These are phyloP conservation scores for Oedothorax gibbosus DNA, from an alignment of 1,140 invertebrate species.

Conservation along the genomic window DNA sequence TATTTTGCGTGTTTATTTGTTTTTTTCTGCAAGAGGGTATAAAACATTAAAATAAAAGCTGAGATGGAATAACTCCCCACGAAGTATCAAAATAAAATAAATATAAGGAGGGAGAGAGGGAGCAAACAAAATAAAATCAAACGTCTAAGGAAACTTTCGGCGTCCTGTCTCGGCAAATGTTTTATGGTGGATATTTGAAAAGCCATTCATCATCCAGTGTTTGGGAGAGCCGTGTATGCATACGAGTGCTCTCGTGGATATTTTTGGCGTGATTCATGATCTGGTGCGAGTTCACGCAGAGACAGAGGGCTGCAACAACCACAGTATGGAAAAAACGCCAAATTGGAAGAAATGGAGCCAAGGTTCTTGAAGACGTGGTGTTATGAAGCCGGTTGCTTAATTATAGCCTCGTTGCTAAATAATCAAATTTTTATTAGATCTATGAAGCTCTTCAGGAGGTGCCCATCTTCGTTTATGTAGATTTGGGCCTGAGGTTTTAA, in stretches of 20 bases:
- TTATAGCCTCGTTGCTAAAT: no score
- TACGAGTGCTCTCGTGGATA: conserved; percentile 57
- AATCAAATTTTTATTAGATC: no score
- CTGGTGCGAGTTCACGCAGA: conserved; percentile 30
- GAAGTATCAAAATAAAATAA: not conserved
- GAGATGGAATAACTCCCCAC: conserved; percentile 10
- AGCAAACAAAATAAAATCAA: conserved; percentile 24
- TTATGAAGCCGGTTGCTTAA: no score
- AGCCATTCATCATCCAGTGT: conserved; percentile 55
- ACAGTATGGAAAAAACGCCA: no score
- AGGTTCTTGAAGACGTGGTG: no score
- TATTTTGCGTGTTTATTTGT: conserved; percentile 28
- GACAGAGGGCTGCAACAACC: not conserved
- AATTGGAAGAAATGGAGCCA: no score
- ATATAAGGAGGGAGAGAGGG: not conserved
- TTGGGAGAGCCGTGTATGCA: conserved; percentile 54
- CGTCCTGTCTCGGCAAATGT: conserved; percentile 43
- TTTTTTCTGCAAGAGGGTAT: conserved; percentile 13
- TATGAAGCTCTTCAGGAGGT: no score
- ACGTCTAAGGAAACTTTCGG: conserved; percentile 54
- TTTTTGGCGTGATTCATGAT: conserved; percentile 56
- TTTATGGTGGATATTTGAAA: conserved; percentile 59
- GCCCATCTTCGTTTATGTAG: no score
- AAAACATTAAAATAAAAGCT: conserved; percentile 58
- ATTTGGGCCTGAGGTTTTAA: no score